Evolutionary conservation across 2,113 vertebrate genomes (phyloP).

Genomic region (Odocoileus hemionus): DNA sequence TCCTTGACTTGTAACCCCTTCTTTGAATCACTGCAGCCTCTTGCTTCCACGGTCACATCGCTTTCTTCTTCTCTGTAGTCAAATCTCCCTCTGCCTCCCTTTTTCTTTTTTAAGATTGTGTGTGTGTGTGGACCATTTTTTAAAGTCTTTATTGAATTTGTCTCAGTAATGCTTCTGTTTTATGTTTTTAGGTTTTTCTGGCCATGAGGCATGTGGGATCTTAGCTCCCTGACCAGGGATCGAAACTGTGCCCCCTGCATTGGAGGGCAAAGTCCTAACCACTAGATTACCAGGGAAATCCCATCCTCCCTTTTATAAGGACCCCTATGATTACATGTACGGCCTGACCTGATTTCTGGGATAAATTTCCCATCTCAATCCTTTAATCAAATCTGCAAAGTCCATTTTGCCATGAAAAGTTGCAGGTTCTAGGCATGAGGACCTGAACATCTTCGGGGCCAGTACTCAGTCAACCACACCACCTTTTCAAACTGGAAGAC

Average conservation of each 20-base stretch:
- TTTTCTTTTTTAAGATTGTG: not conserved
- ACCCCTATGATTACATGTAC: not conserved
- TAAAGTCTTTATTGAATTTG: not conserved
- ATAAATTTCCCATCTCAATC: not conserved
- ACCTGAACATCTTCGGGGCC: too few relatives aligned
- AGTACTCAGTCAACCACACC: not conserved
- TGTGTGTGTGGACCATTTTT: not conserved
- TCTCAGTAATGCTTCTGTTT: not conserved
- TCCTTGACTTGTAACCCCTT: not conserved
- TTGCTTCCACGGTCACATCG: not conserved
- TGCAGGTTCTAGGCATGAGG: not conserved
- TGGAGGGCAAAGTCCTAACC: not conserved
- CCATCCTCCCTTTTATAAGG: not conserved
- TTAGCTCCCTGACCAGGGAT: not conserved
- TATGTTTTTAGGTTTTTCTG: not conserved
- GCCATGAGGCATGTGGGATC: not conserved
- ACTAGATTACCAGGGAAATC: not conserved
- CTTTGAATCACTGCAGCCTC: fast-evolving
- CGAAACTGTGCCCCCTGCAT: not conserved
- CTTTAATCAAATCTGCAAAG: not conserved
- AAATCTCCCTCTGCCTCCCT: not conserved
- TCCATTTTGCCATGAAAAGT: not conserved
- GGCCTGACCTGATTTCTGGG: not conserved
- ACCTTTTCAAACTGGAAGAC: not conserved
- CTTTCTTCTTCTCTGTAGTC: not conserved